A percentile compares a stretch with the other conserved stretches of the same genome.
phyloP scores from a whole-genome alignment of 92 coral and sea anemone genomes.

The Paramuricea clavata region DNA sequence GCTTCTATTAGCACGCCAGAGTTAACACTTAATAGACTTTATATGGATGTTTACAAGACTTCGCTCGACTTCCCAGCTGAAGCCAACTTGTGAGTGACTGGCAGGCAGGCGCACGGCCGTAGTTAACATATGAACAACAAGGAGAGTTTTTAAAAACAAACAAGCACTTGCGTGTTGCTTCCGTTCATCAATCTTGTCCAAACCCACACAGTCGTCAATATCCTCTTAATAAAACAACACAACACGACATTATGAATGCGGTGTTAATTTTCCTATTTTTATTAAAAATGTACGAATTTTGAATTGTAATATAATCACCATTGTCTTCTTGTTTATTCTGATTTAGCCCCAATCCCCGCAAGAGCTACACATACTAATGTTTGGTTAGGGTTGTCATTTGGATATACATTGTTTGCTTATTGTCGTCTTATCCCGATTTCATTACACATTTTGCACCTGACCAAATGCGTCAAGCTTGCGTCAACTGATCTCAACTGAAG shows the following conservation, averaged over 20 bases:
- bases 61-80: conserved; percentile 9
- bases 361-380: neutral
- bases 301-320: neutral
- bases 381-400: neutral
- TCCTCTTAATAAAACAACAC: neutral
- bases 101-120: too few relatives aligned
- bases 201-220: neutral
- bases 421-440: too few relatives aligned
- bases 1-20: neutral
- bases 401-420: neutral
- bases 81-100: neutral
- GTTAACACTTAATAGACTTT: neutral
- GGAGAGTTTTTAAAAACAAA: neutral
- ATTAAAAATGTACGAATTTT: neutral
- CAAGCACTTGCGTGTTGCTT: neutral
- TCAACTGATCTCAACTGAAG: neutral
- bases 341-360: neutral
- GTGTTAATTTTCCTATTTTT: neutral
- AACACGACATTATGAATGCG: neutral
- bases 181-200: neutral
- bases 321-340: neutral
- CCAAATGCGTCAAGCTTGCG: too few relatives aligned
- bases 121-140: neutral
- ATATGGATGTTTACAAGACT: neutral
- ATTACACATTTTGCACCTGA: too few relatives aligned